Evolutionary conservation across 2,113 vertebrate genomes (phyloP).

Genomic region (Trochalopteron elliotii): DNA sequence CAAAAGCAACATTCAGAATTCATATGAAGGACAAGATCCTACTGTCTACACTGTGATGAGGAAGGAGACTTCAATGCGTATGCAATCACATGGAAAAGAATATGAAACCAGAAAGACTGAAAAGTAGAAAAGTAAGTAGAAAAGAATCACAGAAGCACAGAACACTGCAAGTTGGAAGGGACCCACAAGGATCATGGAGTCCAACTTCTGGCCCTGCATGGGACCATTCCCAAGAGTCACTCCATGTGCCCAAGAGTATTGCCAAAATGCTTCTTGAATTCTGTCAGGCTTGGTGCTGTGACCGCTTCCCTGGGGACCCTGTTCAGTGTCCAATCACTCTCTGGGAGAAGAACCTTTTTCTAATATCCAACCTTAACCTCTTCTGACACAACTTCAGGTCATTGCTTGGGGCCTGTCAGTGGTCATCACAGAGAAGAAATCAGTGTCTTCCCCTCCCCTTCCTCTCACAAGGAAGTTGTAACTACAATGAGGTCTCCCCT

Average conservation of each 20-base stretch:
- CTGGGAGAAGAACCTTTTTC: background rate
- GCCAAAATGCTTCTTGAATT: background rate
- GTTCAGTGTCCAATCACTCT: background rate
- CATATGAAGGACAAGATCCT: background rate
- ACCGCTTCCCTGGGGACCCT: background rate
- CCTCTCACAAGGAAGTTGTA: background rate
- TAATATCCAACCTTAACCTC: background rate
- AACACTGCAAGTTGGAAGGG: rapidly evolving
- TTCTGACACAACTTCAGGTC: background rate
- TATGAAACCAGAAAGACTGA: background rate
- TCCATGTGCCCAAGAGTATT: no score
- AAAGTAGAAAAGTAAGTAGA: background rate
- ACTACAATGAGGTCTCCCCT: background rate
- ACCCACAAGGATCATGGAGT: background rate
- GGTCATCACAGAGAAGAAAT: background rate
- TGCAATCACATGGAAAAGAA: background rate
- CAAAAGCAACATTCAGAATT: background rate
- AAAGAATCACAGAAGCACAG: background rate
- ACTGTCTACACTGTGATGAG: background rate
- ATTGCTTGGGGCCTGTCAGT: background rate
- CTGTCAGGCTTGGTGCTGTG: background rate
- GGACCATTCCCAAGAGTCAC: background rate
- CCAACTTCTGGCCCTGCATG: background rate
- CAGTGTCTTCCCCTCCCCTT: background rate
- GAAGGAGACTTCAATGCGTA: background rate